A percentile compares a stretch with the other conserved stretches of the same genome.
Evolutionary conservation across 2,113 vertebrate species (phyloP).

Genomic region (Callospermophilus lateralis): DNA sequence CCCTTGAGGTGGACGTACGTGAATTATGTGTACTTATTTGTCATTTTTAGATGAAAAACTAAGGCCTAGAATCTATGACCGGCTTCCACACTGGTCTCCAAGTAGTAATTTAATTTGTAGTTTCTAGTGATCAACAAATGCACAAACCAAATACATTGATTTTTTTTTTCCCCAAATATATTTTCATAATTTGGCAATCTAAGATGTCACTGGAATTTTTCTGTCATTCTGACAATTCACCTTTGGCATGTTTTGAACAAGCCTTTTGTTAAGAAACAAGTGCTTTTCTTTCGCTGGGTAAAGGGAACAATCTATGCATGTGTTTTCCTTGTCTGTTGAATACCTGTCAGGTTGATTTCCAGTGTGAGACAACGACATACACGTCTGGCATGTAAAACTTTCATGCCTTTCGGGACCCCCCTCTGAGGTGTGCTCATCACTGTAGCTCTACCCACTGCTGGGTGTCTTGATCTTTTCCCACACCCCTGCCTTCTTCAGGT

Average conservation of each 20-base stretch:
- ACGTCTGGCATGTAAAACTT: not conserved
- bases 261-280: not conserved
- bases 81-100: not conserved
- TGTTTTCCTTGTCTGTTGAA: not conserved
- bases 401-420: not conserved
- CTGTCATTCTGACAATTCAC: slow-evolving; percentile 2
- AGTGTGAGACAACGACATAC: not conserved
- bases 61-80: not conserved
- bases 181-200: not conserved
- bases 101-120: slow-evolving; percentile 28
- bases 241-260: not conserved
- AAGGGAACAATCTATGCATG: not conserved
- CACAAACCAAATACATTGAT: not conserved
- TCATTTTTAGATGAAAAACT: slow-evolving; percentile 33
- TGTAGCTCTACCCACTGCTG: not conserved
- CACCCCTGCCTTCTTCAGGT: not conserved
- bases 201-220: slow-evolving; percentile 38
- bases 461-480: not conserved
- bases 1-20: not conserved
- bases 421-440: not conserved
- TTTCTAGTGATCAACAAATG: slow-evolving; percentile 19
- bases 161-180: not conserved
- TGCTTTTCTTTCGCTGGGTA: not conserved
- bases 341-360: not conserved
- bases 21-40: not conserved